A percentile compares a stretch with the other conserved stretches of the same genome.
phyloP scores from a whole-genome alignment of 2,888 invertebrate genomes.

The Branchipolynoe longqiensis region DNA sequence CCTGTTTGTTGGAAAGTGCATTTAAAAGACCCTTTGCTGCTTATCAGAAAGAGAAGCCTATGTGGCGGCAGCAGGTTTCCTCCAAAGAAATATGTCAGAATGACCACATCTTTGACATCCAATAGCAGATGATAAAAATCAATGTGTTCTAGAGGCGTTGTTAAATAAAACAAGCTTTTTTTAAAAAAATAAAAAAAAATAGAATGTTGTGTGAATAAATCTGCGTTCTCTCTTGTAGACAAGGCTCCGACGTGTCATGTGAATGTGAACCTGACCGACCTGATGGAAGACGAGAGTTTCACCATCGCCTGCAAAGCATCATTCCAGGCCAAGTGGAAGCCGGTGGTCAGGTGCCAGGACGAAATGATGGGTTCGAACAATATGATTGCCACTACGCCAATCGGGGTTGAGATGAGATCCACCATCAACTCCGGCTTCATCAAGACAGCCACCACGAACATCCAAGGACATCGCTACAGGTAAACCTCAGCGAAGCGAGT shows the following conservation, averaged over 20 bases:
- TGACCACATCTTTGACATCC: no score
- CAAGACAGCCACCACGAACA: not conserved
- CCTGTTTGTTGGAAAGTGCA: no score
- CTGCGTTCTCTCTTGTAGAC: not conserved
- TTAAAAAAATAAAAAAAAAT: not conserved
- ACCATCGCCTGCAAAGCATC: not conserved
- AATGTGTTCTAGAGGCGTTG: no score
- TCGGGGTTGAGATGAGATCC: not conserved
- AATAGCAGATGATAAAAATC: no score
- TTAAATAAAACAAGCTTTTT: no score
- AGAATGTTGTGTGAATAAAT: not conserved
- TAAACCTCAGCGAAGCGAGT: no score
- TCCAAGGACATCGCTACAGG: not conserved
- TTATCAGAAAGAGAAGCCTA: no score
- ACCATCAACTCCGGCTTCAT: not conserved
- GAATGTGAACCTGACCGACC: not conserved
- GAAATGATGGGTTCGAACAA: not conserved
- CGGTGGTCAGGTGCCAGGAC: not conserved
- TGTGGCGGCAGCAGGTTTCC: no score
- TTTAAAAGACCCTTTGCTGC: no score
- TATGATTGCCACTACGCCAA: no score
- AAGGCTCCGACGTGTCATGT: not conserved
- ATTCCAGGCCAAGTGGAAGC: not conserved
- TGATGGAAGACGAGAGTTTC: slow-evolving; percentile 6
- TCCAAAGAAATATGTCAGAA: no score